phyloP scores from a whole-genome alignment of 2,888 invertebrate species.

The Neuroscelio doddi region DNA sequence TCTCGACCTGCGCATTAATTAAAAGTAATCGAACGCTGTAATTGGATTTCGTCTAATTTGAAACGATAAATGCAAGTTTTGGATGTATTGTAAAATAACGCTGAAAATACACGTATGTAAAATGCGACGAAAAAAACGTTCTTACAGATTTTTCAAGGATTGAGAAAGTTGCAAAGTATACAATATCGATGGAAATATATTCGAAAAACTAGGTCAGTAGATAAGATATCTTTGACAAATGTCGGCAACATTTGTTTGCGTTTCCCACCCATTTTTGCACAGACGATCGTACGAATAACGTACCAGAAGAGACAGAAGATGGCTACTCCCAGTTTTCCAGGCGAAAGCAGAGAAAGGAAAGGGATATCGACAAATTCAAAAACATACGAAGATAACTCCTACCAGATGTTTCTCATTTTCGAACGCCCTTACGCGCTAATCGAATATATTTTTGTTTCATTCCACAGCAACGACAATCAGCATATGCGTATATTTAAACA shows the following conservation, averaged over 20 bases:
- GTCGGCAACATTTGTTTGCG: conserved; percentile 10
- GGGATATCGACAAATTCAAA: conserved; percentile 25
- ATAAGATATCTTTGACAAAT: neutral
- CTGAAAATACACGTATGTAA: too few relatives aligned
- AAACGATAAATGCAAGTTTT: too few relatives aligned
- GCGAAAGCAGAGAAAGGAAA: conserved; percentile 40
- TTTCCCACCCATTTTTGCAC: conserved; percentile 15
- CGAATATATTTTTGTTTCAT: conserved; percentile 13
- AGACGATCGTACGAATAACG: conserved; percentile 27
- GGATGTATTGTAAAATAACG: too few relatives aligned
- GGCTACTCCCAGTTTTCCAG: conserved; percentile 32
- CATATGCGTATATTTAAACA: conserved; percentile 22
- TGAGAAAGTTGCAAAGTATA: too few relatives aligned
- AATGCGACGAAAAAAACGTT: too few relatives aligned
- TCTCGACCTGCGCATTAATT: too few relatives aligned
- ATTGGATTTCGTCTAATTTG: too few relatives aligned
- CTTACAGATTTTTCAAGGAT: too few relatives aligned
- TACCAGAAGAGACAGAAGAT: conserved; percentile 36
- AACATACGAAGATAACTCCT: conserved; percentile 33
- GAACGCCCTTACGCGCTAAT: conserved; percentile 28
- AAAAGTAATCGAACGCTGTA: too few relatives aligned
- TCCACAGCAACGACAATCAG: conserved; percentile 28
- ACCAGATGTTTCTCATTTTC: conserved; percentile 28
- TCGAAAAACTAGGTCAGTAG: neutral
- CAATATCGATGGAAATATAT: too few relatives aligned